These are phyloP conservation scores for Thryonomys swinderianus DNA, from an alignment of 2,113 vertebrate genomes.

Conservation along the genomic window DNA sequence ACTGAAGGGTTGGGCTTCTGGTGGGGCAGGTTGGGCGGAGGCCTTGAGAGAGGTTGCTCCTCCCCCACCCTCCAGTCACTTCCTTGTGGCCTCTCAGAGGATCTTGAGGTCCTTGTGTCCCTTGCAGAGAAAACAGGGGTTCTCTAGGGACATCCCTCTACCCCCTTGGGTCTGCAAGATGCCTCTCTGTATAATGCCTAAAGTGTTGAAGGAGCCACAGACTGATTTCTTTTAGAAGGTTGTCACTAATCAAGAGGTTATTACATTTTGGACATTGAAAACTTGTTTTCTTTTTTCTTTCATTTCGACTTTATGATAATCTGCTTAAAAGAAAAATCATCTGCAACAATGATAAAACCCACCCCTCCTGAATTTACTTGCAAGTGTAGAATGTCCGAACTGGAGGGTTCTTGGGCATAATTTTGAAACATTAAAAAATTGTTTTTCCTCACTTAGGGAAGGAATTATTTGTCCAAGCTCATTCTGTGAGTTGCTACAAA, in stretches of 20 bases:
- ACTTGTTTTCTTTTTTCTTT: not conserved
- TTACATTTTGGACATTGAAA: not conserved
- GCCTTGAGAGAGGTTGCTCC: not conserved
- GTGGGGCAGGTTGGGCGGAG: slow-evolving; percentile 15
- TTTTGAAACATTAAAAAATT: too few species aligned
- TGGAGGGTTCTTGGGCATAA: not conserved
- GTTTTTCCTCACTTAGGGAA: too few species aligned
- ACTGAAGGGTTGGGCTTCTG: slow-evolving; percentile 63
- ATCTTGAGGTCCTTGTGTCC: not conserved
- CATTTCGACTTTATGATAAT: not conserved
- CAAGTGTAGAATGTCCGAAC: not conserved
- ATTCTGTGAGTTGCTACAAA: too few species aligned
- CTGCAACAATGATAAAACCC: not conserved
- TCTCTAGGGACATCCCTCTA: not conserved
- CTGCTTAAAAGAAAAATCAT: not conserved
- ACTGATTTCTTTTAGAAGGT: not conserved
- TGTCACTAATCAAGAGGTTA: not conserved
- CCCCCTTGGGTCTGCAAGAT: not conserved
- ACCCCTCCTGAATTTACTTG: not conserved
- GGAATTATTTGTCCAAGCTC: too few species aligned
- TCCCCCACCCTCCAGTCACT: not conserved
- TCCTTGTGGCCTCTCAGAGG: not conserved
- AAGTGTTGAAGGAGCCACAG: not conserved
- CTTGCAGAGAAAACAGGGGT: not conserved
- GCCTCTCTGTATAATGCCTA: not conserved